A percentile compares a stretch with the other conserved stretches of the same genome.
These are phyloP conservation scores for Sinocyclocheilus rhinocerous DNA, from an alignment of 2,113 vertebrate genomes.

Conservation along the genomic window DNA sequence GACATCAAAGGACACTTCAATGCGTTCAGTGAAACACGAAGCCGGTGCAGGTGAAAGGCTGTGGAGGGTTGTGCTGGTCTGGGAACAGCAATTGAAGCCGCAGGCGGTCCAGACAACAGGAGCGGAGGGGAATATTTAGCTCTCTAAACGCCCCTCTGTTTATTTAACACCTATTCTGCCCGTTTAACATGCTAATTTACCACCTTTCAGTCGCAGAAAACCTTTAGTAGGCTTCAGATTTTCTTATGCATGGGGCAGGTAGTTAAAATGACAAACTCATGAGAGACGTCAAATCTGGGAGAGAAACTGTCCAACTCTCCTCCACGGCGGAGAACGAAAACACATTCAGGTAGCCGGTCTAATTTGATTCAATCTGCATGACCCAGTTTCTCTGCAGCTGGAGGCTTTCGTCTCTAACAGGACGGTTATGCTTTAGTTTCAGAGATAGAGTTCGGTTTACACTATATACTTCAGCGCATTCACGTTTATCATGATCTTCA, in stretches of 20 bases:
- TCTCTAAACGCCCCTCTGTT: neutral
- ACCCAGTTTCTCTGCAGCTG: constrained; percentile 16
- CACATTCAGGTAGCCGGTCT: neutral
- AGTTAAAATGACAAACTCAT: no score
- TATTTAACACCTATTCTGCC: neutral
- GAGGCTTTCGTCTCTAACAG: constrained; percentile 3
- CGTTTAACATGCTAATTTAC: neutral
- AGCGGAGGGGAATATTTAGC: constrained; percentile 14
- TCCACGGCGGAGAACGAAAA: neutral
- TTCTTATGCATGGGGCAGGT: neutral
- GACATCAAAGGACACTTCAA: constrained; percentile 7
- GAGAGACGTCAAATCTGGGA: neutral
- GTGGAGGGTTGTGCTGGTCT: neutral
- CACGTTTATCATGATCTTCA: neutral
- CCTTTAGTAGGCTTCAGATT: neutral
- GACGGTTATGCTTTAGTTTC: neutral
- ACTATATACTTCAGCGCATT: neutral
- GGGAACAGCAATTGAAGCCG: constrained; percentile 10
- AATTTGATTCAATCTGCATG: constrained; percentile 4
- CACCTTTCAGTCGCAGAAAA: neutral
- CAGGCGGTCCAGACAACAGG: neutral
- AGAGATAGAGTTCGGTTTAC: neutral
- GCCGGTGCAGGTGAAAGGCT: constrained; percentile 8
- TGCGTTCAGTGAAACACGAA: neutral
- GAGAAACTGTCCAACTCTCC: neutral